Evolutionary conservation across 1,140 invertebrate species (phyloP), one percentile per base, ranked within the genome.

Genomic region (Agrilus planipennis): DNA sequence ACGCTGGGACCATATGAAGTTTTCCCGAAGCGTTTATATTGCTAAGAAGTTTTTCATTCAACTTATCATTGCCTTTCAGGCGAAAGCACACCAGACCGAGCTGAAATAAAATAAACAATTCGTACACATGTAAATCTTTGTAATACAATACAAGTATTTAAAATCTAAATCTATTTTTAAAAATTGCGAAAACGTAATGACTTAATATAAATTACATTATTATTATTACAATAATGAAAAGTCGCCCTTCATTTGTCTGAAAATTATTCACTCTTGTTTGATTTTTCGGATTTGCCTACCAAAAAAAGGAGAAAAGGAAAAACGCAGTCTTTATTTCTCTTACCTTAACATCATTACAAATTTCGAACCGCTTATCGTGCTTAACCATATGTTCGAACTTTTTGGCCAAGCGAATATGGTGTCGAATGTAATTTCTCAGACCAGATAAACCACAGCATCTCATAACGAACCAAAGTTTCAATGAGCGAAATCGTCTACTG

Each of bases 391-490:
- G 62, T 64, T 96, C 92, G 58, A 99, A 98, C 47, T 79, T 72
- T 65, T 97, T 97, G 2, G 95, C 95, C 39, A 99, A 69, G 50
- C 81, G 69, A 50, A 90, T 83, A 61, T 99, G 95, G 61, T 85
- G 79, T 34, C 94, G 70, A 41, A 99, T 91, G 55, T 97, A 97
- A 28, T 78, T 73, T 61, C 93, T 89, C 12, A 99, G 64, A 3
- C 94, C 92, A 23, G 85, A 84, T 43, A 98, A 84, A 4, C 95
- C 95, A 58, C 92, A 96, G 41, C 75, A 84, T 44, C 95, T 71
- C 43, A 99, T 73, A 17, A 98, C 94, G 62, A 98, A 98, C 95
- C 94, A 99, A 5, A 99, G 64, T 61, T 99, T 99, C 23, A 99
- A 65, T 1, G 93, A 86, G 31, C 93, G 69, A 61, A 87, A 98